These are phyloP conservation scores for Rutilus rutilus DNA, from an alignment of 2,113 vertebrate species.

Conservation along the genomic window DNA sequence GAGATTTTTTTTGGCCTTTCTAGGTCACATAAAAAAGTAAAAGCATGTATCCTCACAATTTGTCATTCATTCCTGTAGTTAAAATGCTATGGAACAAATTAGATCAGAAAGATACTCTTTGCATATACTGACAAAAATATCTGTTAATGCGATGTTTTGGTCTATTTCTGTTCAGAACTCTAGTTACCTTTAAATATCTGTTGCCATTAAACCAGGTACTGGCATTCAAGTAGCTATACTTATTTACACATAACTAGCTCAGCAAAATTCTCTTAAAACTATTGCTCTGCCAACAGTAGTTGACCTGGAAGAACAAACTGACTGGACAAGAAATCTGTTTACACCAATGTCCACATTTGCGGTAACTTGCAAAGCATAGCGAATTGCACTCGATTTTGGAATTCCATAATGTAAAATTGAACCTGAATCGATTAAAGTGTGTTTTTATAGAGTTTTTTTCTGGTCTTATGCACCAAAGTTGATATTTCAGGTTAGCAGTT, in stretches of 20 bases:
- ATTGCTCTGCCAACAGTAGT: background rate
- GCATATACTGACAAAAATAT: background rate
- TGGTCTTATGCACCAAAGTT: background rate
- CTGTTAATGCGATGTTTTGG: background rate
- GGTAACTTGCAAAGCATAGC: background rate
- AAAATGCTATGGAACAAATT: background rate
- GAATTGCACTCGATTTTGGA: background rate
- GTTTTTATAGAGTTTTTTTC: background rate
- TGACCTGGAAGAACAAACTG: background rate
- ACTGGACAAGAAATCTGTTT: background rate
- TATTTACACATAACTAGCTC: background rate
- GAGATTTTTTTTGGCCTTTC: background rate
- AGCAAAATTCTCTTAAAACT: background rate
- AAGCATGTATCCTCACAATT: background rate
- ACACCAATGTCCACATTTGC: background rate
- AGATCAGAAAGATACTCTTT: background rate
- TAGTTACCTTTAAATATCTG: background rate
- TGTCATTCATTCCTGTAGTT: background rate
- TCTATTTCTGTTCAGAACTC: background rate
- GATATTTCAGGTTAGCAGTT: background rate
- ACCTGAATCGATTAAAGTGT: background rate
- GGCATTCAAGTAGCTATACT: background rate
- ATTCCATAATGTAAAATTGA: background rate
- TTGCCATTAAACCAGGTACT: background rate
- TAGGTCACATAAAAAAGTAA: slow-evolving; percentile 17